Evolutionary conservation across 2,888 invertebrate species (phyloP).

Genomic region (Melolontha melolontha): DNA sequence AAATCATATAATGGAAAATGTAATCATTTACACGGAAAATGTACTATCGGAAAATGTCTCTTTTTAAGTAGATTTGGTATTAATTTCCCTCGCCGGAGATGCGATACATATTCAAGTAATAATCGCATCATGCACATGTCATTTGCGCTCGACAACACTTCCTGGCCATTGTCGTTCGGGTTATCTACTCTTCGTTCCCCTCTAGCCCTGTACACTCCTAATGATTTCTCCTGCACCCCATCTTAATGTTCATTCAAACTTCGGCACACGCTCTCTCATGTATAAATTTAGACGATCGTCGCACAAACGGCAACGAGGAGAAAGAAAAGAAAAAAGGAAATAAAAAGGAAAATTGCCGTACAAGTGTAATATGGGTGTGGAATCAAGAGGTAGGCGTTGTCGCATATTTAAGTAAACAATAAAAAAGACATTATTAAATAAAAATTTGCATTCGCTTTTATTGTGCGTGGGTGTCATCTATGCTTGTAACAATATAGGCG

Average conservation of each 20-base stretch:
- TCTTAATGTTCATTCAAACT: conserved; percentile 43
- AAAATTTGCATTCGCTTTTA: conserved; percentile 31
- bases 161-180: conserved; percentile 60
- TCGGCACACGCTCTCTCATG: conserved; percentile 38
- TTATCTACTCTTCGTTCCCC: conserved; percentile 38
- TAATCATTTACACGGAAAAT: conserved; percentile 40
- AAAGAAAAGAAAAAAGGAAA: conserved; percentile 11
- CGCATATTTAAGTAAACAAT: conserved; percentile 30
- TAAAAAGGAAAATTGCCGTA: conserved; percentile 31
- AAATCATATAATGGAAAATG: conserved; percentile 34
- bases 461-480: conserved; percentile 6
- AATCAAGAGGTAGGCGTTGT: conserved; percentile 26
- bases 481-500: conserved; percentile 9
- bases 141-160: conserved; percentile 64
- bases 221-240: conserved; percentile 47
- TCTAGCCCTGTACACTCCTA: conserved; percentile 39
- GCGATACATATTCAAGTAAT: conserved; percentile 63
- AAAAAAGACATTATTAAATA: conserved; percentile 26
- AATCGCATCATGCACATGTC: conserved; percentile 66
- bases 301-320: conserved; percentile 20
- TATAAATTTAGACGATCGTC: conserved; percentile 42
- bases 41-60: conserved; percentile 39
- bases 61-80: conserved; percentile 41
- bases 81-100: conserved; percentile 43
- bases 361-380: conserved; percentile 20